These are phyloP conservation scores for Zeuzera pyrina DNA, from an alignment of 2,888 invertebrate species.

Conservation along the genomic window DNA sequence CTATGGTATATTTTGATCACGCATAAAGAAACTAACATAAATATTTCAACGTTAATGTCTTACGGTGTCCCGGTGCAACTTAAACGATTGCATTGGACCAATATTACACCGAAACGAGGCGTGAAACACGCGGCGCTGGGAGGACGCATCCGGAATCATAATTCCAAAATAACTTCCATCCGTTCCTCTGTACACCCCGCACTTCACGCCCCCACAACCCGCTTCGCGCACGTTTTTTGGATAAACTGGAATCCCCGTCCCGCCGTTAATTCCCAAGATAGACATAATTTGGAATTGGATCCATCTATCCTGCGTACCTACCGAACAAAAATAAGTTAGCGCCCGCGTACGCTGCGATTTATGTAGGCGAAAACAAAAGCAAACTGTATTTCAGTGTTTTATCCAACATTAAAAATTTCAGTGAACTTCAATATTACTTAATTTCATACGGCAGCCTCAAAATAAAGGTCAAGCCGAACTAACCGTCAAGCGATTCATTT, in stretches of 20 bases:
- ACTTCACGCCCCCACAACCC: conserved; percentile 28
- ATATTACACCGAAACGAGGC: conserved; percentile 64
- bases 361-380: conserved; percentile 55
- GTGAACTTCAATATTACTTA: background rate
- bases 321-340: conserved; percentile 68
- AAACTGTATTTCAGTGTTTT: conserved; percentile 7
- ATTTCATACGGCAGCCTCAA: too few relatives aligned
- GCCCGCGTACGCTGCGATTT: conserved; percentile 45
- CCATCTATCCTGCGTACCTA: conserved; percentile 70
- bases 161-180: conserved; percentile 70
- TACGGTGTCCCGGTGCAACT: conserved; percentile 38
- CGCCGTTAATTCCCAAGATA: conserved; percentile 73
- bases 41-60: conserved; percentile 23
- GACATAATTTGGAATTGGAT: conserved; percentile 75
- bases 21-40: too few relatives aligned
- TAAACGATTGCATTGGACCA: conserved; percentile 48
- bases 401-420: background rate
- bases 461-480: conserved; percentile 22
- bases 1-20: too few relatives aligned
- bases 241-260: conserved; percentile 69
- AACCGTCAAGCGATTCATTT: conserved; percentile 56
- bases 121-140: conserved; percentile 62
- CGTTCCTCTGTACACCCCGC: conserved; percentile 37
- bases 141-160: conserved; percentile 72
- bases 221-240: conserved; percentile 56